Conservation (phyloP, 2,888 invertebrate species). For the Gymnocheta viridis region DNA sequence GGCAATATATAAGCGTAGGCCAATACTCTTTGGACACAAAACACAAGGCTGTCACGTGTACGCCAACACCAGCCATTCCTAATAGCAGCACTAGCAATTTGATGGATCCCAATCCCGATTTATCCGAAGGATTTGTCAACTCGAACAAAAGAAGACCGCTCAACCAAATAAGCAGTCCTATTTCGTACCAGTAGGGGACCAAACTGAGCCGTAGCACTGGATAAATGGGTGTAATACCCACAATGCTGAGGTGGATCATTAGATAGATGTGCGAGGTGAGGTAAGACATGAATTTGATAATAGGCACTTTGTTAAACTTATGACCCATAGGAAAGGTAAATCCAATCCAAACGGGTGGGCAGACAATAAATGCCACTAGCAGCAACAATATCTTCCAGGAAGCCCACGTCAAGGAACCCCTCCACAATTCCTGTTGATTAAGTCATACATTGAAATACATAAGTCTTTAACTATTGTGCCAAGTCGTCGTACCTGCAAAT, state of each 20-base stretch:
- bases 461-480: neutral
- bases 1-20: constrained; percentile 94
- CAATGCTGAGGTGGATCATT: constrained; percentile 94
- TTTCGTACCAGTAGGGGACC: constrained; percentile 97
- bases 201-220: constrained; percentile 90
- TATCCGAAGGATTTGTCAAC: constrained; percentile 98
- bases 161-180: constrained; percentile 96
- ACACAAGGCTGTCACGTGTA: constrained; percentile 92
- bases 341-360: constrained; percentile 97
- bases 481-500: constrained; percentile 90
- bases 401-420: constrained; percentile 97
- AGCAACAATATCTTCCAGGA: constrained; percentile 96
- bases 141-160: constrained; percentile 97
- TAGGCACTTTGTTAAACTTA: constrained; percentile 98
- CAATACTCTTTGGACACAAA: constrained; percentile 87
- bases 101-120: constrained; percentile 97
- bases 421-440: constrained; percentile 95
- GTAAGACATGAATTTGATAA: constrained; percentile 99
- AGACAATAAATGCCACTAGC: constrained; percentile 94
- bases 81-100: constrained; percentile 93
- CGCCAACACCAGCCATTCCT: constrained; percentile 94
- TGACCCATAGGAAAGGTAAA: constrained; percentile 97
- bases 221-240: constrained; percentile 94
- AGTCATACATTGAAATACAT: neutral
- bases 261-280: constrained; percentile 99